Evolutionary conservation across 2,113 vertebrate species (phyloP).

Genomic region (Halcyon malimbica): DNA sequence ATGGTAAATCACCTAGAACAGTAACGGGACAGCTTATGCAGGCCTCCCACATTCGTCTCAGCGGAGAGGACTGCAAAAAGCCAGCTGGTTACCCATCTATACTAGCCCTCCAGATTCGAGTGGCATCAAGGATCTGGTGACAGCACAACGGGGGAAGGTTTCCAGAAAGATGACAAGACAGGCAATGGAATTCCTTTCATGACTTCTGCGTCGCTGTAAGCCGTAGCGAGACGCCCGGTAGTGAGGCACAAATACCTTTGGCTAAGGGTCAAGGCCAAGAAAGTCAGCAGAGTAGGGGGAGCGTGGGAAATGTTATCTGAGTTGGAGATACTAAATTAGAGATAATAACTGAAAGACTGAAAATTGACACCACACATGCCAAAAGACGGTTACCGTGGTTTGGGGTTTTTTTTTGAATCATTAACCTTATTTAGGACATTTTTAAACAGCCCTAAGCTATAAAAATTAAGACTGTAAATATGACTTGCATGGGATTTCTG

Average conservation of each 20-base stretch:
- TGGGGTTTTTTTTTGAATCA: not conserved
- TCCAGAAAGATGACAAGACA: not conserved
- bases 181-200: not conserved
- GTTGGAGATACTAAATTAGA: not conserved
- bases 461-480: not conserved
- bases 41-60: not conserved
- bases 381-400: not conserved
- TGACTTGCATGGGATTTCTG: not conserved
- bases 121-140: not conserved
- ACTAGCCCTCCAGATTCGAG: not conserved
- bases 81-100: not conserved
- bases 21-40: rapidly evolving
- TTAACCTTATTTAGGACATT: not conserved
- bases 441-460: not conserved
- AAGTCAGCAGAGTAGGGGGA: not conserved
- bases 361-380: not conserved
- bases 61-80: not conserved
- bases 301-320: not conserved
- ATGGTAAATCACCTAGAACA: not conserved
- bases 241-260: not conserved
- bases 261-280: not conserved
- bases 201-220: not conserved
- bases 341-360: not conserved
- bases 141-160: not conserved
- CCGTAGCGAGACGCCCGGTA: not conserved